Base-by-base conservation (phyloP, 2,113 vertebrate genomes). In the Takifugu bimaculatus region DNA sequence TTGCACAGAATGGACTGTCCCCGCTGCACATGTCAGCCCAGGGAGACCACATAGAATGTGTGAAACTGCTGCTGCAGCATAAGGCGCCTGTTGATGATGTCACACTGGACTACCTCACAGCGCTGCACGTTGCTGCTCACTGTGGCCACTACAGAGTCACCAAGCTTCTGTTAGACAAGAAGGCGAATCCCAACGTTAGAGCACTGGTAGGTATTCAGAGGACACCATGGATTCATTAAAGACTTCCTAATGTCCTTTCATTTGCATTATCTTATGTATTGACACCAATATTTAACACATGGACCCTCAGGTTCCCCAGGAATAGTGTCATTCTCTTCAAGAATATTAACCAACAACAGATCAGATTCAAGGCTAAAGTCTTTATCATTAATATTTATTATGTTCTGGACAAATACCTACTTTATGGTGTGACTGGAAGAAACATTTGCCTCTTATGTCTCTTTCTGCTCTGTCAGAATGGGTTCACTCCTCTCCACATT, bases 401-500 rank as follows among this genome's bases (percentile, higher is more conserved):
- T 48, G 13, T 48, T n/a, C 4, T 14, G 45, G 45, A 14, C 2
- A n/a, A 15, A 14, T 47, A 14, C 45, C 42, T 43, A 13, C 4
- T 15, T 42, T 0, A 20, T 27, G 4, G 7, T 10, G 4, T 0
- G 25, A 32, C 2, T 20, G 20, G 20, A 20, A 28, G 13, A 42
- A 6, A 14, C 47, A 12, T 35, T 45, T 45, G 39, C 13, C 10
- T 26, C 15, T 28, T 65, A 54, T 3, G n/a, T 59, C 59, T 55
- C 5, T 63, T 9, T 69, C 20, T 25, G 20, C 7, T 63, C 39
- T 39, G 70, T 88, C 88, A 95, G 92, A 99, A 99, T 72, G 97
- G 96, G 85, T 99, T 99, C 89, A 99, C 97, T 84, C 97, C 97
- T 68, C 94, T 99, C 84, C 97, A 99, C 88, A 99, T 99, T 79